These are phyloP conservation scores for Unio pictorum DNA, from an alignment of 2,888 invertebrate genomes.

Conservation along the genomic window DNA sequence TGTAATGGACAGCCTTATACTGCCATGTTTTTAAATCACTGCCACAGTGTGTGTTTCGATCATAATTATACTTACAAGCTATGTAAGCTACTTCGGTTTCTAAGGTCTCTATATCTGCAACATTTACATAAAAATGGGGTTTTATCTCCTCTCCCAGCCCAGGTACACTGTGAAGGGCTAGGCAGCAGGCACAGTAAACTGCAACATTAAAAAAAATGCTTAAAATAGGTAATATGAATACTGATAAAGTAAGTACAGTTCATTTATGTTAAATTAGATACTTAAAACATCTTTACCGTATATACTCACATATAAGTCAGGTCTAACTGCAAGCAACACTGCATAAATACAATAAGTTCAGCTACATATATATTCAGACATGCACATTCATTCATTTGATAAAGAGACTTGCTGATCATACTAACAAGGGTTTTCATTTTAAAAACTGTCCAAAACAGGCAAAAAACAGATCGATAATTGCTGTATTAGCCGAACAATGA, in stretches of 20 bases:
- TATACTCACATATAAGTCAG: no score
- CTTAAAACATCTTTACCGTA: no score
- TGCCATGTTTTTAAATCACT: not conserved
- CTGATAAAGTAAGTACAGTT: not conserved
- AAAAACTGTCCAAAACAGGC: no score
- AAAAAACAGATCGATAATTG: no score
- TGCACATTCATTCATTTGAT: no score
- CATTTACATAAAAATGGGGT: constrained; percentile 72
- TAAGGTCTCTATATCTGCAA: constrained; percentile 72
- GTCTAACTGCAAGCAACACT: no score
- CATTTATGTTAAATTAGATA: no score
- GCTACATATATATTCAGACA: no score
- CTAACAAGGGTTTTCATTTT: no score
- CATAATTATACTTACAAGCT: constrained; percentile 66
- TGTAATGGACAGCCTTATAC: not conserved
- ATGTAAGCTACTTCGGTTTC: constrained; percentile 69
- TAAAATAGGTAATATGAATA: not conserved
- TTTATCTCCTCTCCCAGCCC: constrained; percentile 52
- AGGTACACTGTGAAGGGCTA: constrained; percentile 67
- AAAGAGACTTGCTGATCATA: no score
- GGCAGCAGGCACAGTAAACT: constrained; percentile 71
- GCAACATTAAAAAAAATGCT: constrained; percentile 30
- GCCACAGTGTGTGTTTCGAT: not conserved
- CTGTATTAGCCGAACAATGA: no score
- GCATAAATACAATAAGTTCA: no score